phyloP scores from a whole-genome alignment of 2,113 vertebrate species.

The Suncus etruscus region DNA sequence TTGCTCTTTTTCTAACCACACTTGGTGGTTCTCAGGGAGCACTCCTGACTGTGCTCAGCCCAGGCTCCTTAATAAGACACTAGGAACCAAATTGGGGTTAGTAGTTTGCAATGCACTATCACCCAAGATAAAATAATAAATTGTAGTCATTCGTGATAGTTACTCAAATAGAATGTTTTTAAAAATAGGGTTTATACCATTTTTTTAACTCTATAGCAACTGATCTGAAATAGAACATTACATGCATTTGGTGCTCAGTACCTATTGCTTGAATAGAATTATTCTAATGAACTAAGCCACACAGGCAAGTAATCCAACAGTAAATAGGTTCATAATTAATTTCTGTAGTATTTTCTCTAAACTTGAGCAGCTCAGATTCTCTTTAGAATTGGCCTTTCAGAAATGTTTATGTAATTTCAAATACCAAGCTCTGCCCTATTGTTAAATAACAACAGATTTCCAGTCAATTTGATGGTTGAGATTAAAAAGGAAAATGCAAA shows the following conservation, averaged over 20 bases:
- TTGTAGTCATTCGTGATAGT: background rate
- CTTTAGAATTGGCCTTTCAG: slow-evolving; percentile 49
- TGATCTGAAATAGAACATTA: background rate
- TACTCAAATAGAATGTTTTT: slow-evolving; percentile 14
- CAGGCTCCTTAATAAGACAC: too few species aligned
- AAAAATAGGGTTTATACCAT: background rate
- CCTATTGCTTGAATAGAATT: slow-evolving; percentile 12
- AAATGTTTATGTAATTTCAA: slow-evolving; percentile 55
- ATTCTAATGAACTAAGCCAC: background rate
- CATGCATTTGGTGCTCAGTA: background rate
- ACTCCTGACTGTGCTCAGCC: too few species aligned
- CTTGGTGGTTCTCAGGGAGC: too few species aligned
- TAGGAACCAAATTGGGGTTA: too few species aligned
- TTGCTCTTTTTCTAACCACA: too few species aligned
- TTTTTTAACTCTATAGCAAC: background rate
- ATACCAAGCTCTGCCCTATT: slow-evolving; percentile 57
- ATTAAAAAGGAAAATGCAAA: slow-evolving; percentile 63
- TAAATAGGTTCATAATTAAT: slow-evolving; percentile 58
- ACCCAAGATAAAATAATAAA: background rate
- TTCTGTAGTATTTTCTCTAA: slow-evolving; percentile 39
- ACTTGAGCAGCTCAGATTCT: slow-evolving; percentile 47
- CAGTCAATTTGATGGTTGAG: slow-evolving; percentile 50
- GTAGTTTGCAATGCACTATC: too few species aligned
- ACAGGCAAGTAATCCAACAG: background rate
- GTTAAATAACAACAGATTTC: slow-evolving; percentile 38